Base-by-base conservation (phyloP, 2,113 vertebrate species). In the Corythornis cristatus region DNA sequence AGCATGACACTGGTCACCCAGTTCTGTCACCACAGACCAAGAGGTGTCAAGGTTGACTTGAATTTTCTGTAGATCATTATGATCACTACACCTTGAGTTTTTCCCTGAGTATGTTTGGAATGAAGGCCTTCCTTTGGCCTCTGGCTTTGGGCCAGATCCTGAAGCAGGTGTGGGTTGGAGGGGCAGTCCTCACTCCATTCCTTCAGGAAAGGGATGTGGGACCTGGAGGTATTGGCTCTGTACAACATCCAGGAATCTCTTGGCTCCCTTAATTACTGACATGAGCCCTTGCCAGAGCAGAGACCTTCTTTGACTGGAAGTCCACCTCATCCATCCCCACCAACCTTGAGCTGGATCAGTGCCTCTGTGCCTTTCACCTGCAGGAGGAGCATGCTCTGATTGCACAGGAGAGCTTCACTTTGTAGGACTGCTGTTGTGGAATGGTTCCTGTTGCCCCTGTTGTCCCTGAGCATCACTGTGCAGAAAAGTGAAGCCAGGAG, bases 371-470 rank as follows among this genome's bases (percentile, higher is more conserved):
- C 46, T 74, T 78, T 67, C 3, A 13, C 14, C 13, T 0, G 0
- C 20, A 31, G 35, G 43, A 93, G 33, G 7, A 58, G 20, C 0
- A 0, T 18, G 56, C 20, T 60, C 29, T 0, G 0, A 8, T 26
- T 2, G 2, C 18, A 6, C 33, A 54, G 56, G 42, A 84, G n/a
- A 78, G 31, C 70, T 87, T 65, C 51, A 57, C 35, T 60, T n/a
- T 75, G 18, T 45, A 31, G 13, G 1, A 0, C 22, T 26, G 58
- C 54, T 56, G 33, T 80, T 33, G 23, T 1, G 51, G 68, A 42
- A 3, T 22, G 17, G n/a, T n/a, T 66, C 51, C 26, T 31, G 42
- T 29, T 61, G 35, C 6, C 29, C 0, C 0, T 12, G 62, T 40
- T 40, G 48, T 16, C 11, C 4, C 84, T 54, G 11, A 83, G 53